A percentile compares a stretch with the other conserved stretches of the same genome.
phyloP scores from a whole-genome alignment of 1,140 invertebrate genomes.

The Lethocerus indicus region DNA sequence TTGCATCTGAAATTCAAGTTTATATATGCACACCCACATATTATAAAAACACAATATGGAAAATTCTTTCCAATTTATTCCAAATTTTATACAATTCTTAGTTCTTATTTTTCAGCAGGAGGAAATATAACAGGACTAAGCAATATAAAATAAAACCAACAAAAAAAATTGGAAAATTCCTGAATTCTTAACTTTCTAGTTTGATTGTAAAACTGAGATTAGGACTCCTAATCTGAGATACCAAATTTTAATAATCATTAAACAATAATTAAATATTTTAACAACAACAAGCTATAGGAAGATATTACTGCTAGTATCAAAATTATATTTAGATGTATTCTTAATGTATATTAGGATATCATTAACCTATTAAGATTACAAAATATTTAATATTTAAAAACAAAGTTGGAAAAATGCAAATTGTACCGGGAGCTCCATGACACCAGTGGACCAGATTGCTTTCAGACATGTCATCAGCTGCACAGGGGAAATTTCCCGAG shows the following conservation, averaged over 20 bases:
- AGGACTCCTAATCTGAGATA: no score
- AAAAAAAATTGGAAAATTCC: no score
- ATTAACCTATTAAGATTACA: background rate
- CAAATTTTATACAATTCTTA: no score
- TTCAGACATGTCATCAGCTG: slow-evolving; percentile 46
- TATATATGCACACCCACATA: no score
- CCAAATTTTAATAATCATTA: background rate
- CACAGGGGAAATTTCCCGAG: slow-evolving; percentile 61
- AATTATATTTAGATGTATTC: background rate
- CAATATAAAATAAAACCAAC: no score
- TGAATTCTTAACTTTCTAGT: no score
- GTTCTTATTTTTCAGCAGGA: no score
- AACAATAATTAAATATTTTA: background rate
- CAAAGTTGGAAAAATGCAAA: background rate
- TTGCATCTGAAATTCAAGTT: no score
- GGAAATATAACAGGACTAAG: no score
- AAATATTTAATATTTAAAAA: background rate
- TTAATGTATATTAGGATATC: background rate
- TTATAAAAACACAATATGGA: no score
- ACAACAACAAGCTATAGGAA: background rate
- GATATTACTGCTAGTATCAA: background rate
- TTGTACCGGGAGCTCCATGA: slow-evolving; percentile 56
- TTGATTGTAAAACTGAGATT: no score
- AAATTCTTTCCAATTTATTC: no score
- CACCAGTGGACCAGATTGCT: slow-evolving; percentile 70